Evolutionary conservation across 2,888 invertebrate species (phyloP), one percentile per base, ranked within the genome.

Genomic region (Lasioglossum calceatum): DNA sequence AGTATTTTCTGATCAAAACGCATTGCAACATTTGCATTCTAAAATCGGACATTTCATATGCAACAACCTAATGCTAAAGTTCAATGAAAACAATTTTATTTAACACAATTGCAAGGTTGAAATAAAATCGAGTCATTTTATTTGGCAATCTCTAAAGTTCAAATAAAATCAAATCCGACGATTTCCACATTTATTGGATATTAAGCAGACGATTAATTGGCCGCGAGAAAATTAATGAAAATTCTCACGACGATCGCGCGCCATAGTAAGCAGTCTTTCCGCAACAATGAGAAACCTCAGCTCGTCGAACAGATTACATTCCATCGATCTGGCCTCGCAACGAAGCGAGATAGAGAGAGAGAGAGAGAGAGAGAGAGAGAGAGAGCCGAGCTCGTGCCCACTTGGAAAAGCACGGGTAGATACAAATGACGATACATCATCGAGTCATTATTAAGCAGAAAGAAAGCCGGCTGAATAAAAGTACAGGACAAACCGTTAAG

Each of bases 401-500:
- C 77, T 79, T 76, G 73, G 70, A 27, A 67, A 70, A 81, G 77
- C 72, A 39, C 36, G 47, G 61, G 42, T 19, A 70, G 70, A 79
- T 79, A 86, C 86, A 84, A 89, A 88, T 83, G 79, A 88, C 86
- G 79, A 88, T 87, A 82, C 82, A 85, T 90, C 88, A 90, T 89
- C 88, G 75, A 79, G 81, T 84, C 82, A 75, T 89, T 86, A 82
- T 81, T 84, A 83, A 84, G 82, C 84, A 80, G 80, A 81, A 81
- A 72, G 79, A 82, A 84, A 88, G 72, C 77, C 71, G 58, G 61
- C 39, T 23, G 80, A 85, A 84, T 82, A 89, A 88, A 84, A 91
- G 87, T 84, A 83, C 79, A 70, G 88, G 90, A 91, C 91, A 91
- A 89, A 87, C 91, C 91, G 93, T 92, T 92, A 92, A 93, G 92